These are phyloP conservation scores for Podilymbus podiceps DNA, from an alignment of 2,113 vertebrate species.

Conservation along the genomic window DNA sequence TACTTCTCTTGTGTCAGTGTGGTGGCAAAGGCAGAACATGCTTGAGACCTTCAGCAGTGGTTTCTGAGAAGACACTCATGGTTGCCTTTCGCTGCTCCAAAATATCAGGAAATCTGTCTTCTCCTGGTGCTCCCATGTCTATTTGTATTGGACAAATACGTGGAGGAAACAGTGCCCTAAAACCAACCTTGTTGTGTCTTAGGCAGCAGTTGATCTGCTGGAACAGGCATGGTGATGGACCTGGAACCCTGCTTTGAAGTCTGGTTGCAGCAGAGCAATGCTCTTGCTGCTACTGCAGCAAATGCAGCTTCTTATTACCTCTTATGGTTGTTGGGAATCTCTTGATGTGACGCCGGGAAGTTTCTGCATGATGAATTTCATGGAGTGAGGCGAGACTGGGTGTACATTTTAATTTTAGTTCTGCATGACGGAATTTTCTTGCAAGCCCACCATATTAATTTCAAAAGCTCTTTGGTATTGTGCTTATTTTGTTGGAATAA, in stretches of 20 bases:
- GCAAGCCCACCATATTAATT: background rate
- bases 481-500: background rate
- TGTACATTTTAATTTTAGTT: background rate
- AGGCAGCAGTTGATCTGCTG: background rate
- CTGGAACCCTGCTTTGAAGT: background rate
- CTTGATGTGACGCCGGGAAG: accelerated
- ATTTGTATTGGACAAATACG: background rate
- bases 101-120: background rate
- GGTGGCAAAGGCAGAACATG: background rate
- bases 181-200: background rate
- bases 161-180: background rate
- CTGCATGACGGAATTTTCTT: background rate
- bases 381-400: background rate
- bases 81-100: background rate
- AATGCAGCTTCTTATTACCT: background rate
- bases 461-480: background rate
- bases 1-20: background rate
- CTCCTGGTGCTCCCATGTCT: background rate
- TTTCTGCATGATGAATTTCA: background rate
- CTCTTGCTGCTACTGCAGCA: background rate
- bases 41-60: background rate
- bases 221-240: background rate
- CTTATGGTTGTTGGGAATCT: background rate
- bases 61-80: background rate
- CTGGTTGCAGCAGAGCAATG: background rate